Evolutionary conservation across 1,140 invertebrate genomes (phyloP), one percentile per base, ranked within the genome.

Genomic region (Tribolium castaneum): DNA sequence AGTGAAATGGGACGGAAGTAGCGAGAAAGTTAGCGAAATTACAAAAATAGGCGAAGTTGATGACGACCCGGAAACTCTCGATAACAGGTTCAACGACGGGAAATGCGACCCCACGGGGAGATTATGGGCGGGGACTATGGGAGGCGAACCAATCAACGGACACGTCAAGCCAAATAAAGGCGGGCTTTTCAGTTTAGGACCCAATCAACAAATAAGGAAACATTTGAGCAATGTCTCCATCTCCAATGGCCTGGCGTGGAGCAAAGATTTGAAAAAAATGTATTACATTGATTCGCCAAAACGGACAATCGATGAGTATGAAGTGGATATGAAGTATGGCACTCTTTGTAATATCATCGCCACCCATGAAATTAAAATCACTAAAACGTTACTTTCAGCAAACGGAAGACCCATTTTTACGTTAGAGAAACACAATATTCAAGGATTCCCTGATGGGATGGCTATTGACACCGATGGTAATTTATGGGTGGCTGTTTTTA

Each of bases 231-330:
- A 88, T 78, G 88, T 94, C n/a, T 88, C 89, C 51, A 92, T 96
- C 74, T 93, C 94, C 13, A 97, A 97, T 84, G 95, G 96, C 0
- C 85, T 97, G 3, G 91, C 92, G 3, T 97, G 95, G 95, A 92
- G 91, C 80, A 80, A 86, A 1, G 88, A 91, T 62, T 89, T 91
- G 72, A 90, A 90, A 19, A 91, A 90, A 7, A 91, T 95, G 87
- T 95, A 94, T 84, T 95, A 93, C 83, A 93, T 93, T 2, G 93
- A 95, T 84, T 91, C 93, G 3, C 87, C 90, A 5, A 91, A 91
- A 13, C 87, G 87, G 50, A 87, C 90, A 80, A 88, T 95, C 45
- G 89, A 91, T 74, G 89, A 89, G 22, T 96, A 93, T 82, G 92
- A 96, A 80, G 30, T 66, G 7, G 59, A 66, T 22, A 13, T 66